Percentiles rank a stretch among this genome's conserved stretches.
Evolutionary conservation across 1,140 invertebrate genomes (phyloP).

Genomic region (Drosophila murphyi): DNA sequence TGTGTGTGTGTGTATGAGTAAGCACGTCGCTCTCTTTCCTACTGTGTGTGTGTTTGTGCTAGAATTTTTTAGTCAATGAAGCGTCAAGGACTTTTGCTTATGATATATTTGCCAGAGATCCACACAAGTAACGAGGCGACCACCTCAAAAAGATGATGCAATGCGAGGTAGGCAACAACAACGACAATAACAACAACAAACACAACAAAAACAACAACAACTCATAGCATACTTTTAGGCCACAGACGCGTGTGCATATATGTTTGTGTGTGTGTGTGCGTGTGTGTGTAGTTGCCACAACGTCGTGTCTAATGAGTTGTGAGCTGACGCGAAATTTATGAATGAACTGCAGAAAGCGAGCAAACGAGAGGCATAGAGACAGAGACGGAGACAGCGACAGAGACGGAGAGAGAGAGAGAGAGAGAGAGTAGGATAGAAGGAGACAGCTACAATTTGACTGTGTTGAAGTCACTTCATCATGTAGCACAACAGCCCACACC

Average conservation of each 20-base stretch:
- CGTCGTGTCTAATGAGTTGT: constrained; percentile 78
- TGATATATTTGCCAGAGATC: constrained; percentile 70
- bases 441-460: constrained; percentile 25
- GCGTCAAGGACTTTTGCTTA: constrained; percentile 81
- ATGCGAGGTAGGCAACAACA: constrained; percentile 58
- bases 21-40: constrained; percentile 17
- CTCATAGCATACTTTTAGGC: constrained; percentile 42
- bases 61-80: constrained; percentile 80
- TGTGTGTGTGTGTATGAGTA: constrained; percentile 29
- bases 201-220: constrained; percentile 6
- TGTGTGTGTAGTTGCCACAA: constrained; percentile 44
- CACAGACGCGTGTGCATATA: constrained; percentile 42
- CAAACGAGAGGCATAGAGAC: constrained; percentile 24
- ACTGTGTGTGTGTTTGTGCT: constrained; percentile 42
- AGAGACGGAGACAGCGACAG: neutral
- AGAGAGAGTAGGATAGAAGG: neutral
- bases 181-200: constrained; percentile 8
- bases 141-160: constrained; percentile 75
- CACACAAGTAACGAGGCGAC: constrained; percentile 32
- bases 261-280: constrained; percentile 6
- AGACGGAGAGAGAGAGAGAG: neutral
- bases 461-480: constrained; percentile 52
- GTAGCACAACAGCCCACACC: constrained; percentile 21
- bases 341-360: constrained; percentile 65
- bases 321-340: constrained; percentile 81